phyloP scores from a whole-genome alignment of 2,888 invertebrate genomes.

The Synergus laeviventris region DNA sequence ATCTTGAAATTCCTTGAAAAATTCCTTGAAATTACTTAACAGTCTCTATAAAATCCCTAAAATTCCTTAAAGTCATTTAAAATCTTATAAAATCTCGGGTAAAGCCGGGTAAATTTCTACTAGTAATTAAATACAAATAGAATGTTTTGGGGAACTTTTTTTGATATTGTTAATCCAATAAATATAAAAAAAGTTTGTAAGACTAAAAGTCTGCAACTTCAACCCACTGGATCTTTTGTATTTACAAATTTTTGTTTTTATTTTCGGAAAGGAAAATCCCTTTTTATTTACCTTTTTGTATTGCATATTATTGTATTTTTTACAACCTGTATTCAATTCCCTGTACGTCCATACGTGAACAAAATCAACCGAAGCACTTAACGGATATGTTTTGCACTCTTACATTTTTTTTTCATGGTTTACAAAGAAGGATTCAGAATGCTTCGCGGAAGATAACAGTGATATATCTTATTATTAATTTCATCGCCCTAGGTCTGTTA shows the following conservation, averaged over 20 bases:
- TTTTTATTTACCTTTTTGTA: constrained; percentile 6
- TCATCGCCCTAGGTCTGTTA: constrained; percentile 26
- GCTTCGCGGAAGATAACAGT: constrained; percentile 33
- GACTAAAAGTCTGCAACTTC: too few species aligned
- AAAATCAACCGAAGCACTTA: constrained; percentile 35
- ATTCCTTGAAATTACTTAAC: too few species aligned
- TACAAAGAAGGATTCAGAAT: constrained; percentile 33
- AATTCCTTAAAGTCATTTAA: too few species aligned
- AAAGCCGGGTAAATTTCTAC: too few species aligned
- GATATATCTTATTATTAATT: constrained; percentile 31
- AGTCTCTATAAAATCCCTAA: too few species aligned
- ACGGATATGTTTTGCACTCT: constrained; percentile 15
- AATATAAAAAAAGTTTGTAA: too few species aligned
- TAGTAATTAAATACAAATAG: too few species aligned
- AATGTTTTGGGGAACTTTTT: too few species aligned
- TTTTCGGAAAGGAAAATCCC: not conserved
- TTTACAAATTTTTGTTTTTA: not conserved
- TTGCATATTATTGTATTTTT: not conserved
- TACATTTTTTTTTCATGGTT: constrained; percentile 3
- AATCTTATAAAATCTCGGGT: too few species aligned
- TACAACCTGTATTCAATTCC: constrained; percentile 6
- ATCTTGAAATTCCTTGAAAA: too few species aligned
- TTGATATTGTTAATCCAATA: too few species aligned
- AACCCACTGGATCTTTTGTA: not conserved
- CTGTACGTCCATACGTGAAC: constrained; percentile 24